Base-by-base conservation (phyloP, 2,113 vertebrate species). In the Strix uralensis region DNA sequence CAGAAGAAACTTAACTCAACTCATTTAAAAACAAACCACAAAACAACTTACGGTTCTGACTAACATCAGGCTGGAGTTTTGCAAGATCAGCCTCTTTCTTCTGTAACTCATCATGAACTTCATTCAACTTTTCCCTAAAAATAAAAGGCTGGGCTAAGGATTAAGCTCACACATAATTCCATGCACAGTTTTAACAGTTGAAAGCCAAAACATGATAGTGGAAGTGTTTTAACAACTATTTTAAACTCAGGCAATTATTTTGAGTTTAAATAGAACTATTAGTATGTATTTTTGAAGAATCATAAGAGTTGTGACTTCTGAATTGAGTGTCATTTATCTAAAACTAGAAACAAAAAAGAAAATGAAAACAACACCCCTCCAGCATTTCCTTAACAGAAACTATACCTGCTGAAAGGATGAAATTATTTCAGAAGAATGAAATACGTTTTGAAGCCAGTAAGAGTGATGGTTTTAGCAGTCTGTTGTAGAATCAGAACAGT, bases 71-170 rank as follows among this genome's bases (percentile, higher is more conserved):
- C 95, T 99, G 98, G 19, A 99, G 98, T 87, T 99, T 99, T 97
- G 99, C 99, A 96, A 99, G 98, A 85, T 99, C 98, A 95, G 99
- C 99, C 93, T 99, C 99, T 92, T 99, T 99, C 98, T 99, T 99
- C 98, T 99, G 98, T 80, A 99, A 98, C 96, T 99, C 99, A 93
- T 99, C 99, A 88, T 99, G 99, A 86, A 99, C 99, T 93, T 99
- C 98, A 7, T 99, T 99, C 88, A 99, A 77, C 91, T 99, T 99
- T 62, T 99, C 99, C 99, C 99, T 99, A 81, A 34, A 17, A 83
- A 97, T n/a, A 13, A 66, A 74, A 82, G 21, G 17, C 6, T 81
- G 36, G 42, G 54, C 13, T 83, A 75, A 63, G 42, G 32, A 84
- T 62, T 61, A 89, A 81, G 21, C 8, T 92, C 38, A 63, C 22